Evolutionary conservation across 2,888 invertebrate genomes (phyloP), one percentile per base, ranked within the genome.

Genomic region (Melanostoma scalare): DNA sequence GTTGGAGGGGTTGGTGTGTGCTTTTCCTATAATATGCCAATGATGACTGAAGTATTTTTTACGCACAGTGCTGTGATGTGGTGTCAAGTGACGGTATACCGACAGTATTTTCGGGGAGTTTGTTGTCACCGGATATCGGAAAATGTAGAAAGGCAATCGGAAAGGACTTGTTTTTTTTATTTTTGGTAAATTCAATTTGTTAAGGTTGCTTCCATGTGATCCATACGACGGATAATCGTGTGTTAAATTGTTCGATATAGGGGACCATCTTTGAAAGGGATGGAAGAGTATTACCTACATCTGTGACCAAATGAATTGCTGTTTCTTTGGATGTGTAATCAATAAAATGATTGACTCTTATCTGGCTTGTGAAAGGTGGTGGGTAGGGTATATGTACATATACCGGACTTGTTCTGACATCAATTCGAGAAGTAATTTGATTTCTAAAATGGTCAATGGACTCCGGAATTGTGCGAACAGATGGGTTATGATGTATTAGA

Each of bases 301-400:
- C 84, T 84, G 84, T 79, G 79, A 84, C 84, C 84, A 67, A 74
- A 75, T 71, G 79, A 71, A 84, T 84, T 71, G 74, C 68, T 77
- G 67, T 71, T 81, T 52, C 58, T 65, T 36, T 40, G 30, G 60
- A 38, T 67, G 48, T 72, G 71, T 67, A 71, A 77, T 77, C 81
- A 77, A 82, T 82, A 82, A 63, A 63, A 73, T 77, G 61, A 50
- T 73, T 73, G 78, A 82, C 82, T 78, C 82, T 82, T 82, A 65
- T 78, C 72, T 61, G 77, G 67, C 67, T 72, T 71, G 33, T 36
- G 36, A 60, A 60, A 6, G 58, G n/a, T 35, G 33, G 48, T 3
- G n/a, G 33, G 46, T 55, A 8, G 36, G 20, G 44, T 42, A 60
- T 35, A 35, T 46, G 44, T 46, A 46, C 33, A 35, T 35, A 35